phyloP scores from a whole-genome alignment of 2,113 vertebrate genomes.

The Eurystomus gularis region DNA sequence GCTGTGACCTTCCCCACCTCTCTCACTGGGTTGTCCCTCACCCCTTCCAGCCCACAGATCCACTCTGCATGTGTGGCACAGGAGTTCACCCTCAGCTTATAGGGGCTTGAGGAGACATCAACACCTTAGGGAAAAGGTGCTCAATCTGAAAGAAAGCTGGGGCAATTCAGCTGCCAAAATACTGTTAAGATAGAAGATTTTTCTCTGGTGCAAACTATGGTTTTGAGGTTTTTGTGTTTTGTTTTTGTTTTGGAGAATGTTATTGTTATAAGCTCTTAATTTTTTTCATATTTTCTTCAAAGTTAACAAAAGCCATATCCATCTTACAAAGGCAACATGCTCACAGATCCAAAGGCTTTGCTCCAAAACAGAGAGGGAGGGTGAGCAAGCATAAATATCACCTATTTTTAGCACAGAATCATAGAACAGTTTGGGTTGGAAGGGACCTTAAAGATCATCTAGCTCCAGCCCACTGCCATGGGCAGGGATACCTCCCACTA shows the following conservation, averaged over 20 bases:
- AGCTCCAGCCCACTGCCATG: too few species aligned
- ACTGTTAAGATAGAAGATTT: background rate
- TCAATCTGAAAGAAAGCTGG: background rate
- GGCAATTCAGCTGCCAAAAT: background rate
- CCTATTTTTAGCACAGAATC: background rate
- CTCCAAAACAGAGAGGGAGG: background rate
- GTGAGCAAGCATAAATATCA: background rate
- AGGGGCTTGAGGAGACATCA: background rate
- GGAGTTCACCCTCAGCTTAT: background rate
- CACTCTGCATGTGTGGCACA: rapidly evolving
- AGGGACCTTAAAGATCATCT: too few species aligned
- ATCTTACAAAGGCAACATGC: background rate
- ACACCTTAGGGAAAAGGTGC: background rate
- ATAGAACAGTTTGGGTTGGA: too few species aligned
- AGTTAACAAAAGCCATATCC: background rate
- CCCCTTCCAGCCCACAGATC: background rate
- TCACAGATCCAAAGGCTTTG: background rate
- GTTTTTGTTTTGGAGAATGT: background rate
- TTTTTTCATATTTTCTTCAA: background rate
- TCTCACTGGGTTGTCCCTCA: background rate
- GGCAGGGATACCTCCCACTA: too few species aligned
- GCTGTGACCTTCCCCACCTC: background rate
- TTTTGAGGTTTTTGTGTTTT: background rate
- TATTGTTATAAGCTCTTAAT: rapidly evolving
- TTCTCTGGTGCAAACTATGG: background rate